A percentile compares a stretch with the other conserved stretches of the same genome.
Conservation (phyloP, 2,888 invertebrate species). For the Hartigia nigra region DNA sequence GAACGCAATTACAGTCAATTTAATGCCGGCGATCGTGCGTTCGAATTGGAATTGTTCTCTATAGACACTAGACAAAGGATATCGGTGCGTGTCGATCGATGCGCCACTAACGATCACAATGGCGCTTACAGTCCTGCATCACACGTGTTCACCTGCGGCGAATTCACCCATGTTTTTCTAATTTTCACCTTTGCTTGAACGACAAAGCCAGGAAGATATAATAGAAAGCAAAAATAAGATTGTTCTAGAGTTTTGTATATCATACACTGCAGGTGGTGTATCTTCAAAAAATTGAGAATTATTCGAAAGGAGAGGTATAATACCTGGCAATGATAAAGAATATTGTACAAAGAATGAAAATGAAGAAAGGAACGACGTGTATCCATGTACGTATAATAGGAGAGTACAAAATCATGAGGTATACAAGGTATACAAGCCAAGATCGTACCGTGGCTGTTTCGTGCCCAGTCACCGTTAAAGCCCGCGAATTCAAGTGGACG, state of each 20-base stretch:
- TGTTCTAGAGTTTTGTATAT: neutral
- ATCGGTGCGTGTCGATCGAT: slow-evolving; percentile 28
- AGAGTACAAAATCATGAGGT: neutral
- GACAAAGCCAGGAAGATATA: neutral
- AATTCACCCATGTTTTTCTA: neutral
- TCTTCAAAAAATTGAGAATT: neutral
- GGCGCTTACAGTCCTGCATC: neutral
- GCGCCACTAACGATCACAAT: slow-evolving; percentile 18
- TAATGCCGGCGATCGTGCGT: slow-evolving; percentile 38
- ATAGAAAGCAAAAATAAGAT: rapidly evolving
- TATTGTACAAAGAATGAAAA: neutral
- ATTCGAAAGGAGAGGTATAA: neutral
- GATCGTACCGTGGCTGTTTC: slow-evolving; percentile 40
- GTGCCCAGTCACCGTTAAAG: slow-evolving; percentile 61
- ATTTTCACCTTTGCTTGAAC: neutral
- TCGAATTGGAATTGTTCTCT: slow-evolving; percentile 35
- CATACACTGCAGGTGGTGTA: too few species aligned
- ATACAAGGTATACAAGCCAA: neutral
- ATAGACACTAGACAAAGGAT: neutral
- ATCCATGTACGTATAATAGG: neutral
- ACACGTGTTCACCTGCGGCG: neutral
- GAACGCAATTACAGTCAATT: slow-evolving; percentile 64
- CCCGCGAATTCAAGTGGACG: slow-evolving; percentile 62
- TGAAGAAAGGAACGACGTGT: neutral
- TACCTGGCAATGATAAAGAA: neutral